phyloP scores from a whole-genome alignment of 2,888 invertebrate species.

The Nymphalis polychloros region DNA sequence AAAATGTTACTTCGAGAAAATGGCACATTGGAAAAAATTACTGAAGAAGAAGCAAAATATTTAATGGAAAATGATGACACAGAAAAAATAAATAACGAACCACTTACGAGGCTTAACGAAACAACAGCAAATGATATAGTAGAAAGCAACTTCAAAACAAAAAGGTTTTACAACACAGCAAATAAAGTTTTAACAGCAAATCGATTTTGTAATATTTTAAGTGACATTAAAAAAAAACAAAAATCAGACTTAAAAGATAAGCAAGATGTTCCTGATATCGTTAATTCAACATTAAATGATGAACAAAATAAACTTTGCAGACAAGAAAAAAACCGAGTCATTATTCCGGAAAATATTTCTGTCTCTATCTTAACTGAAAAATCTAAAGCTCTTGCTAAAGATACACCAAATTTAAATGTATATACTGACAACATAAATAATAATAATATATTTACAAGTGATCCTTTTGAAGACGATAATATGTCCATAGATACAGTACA shows the following conservation, averaged over 20 bases:
- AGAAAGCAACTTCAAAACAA: slow-evolving; percentile 34
- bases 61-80: slow-evolving; percentile 59
- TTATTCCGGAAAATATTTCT: slow-evolving; percentile 68
- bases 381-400: slow-evolving; percentile 37
- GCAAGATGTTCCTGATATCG: slow-evolving; percentile 70
- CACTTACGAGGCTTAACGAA: background rate
- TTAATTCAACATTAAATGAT: slow-evolving; percentile 72
- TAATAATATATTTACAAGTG: slow-evolving; percentile 46
- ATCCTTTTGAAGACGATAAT: slow-evolving; percentile 52
- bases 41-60: slow-evolving; percentile 68
- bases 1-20: slow-evolving; percentile 81
- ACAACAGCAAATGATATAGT: slow-evolving; percentile 4
- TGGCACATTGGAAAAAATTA: slow-evolving; percentile 73
- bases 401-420: slow-evolving; percentile 23
- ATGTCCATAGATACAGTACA: slow-evolving; percentile 50
- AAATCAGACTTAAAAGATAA: slow-evolving; percentile 39
- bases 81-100: slow-evolving; percentile 33
- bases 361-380: slow-evolving; percentile 67
- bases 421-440: slow-evolving; percentile 48
- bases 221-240: slow-evolving; percentile 48
- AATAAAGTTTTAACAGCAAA: slow-evolving; percentile 61
- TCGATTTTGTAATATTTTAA: slow-evolving; percentile 59
- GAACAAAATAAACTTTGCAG: slow-evolving; percentile 51
- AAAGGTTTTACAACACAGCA: slow-evolving; percentile 57
- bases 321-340: slow-evolving; percentile 59